A percentile compares a stretch with the other conserved stretches of the same genome.
Evolutionary conservation across 2,888 invertebrate species (phyloP).

Genomic region (Limenitis camilla): DNA sequence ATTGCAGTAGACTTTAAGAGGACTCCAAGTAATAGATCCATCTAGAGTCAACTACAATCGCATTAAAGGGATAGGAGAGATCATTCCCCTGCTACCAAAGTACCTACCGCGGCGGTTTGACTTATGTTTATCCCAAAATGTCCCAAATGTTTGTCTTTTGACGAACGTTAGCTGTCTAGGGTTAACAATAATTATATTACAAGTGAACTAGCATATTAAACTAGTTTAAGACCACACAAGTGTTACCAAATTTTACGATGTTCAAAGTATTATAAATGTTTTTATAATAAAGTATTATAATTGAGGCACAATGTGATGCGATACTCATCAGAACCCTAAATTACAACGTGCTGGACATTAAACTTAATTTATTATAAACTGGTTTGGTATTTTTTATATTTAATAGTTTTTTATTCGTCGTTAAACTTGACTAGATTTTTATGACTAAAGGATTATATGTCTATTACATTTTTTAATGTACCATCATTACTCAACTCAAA

Average conservation of each 20-base stretch:
- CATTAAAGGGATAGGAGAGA: too few species aligned
- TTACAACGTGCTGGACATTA: constrained; percentile 19
- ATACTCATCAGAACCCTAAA: constrained; percentile 18
- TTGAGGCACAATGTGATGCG: constrained; percentile 13
- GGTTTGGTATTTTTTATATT: constrained; percentile 5
- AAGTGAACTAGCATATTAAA: too few species aligned
- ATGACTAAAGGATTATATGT: neutral
- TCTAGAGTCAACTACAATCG: too few species aligned
- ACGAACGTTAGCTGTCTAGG: too few species aligned
- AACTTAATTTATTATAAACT: constrained; percentile 19
- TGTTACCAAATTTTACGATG: constrained; percentile 2
- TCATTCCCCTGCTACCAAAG: too few species aligned
- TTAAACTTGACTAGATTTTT: constrained; percentile 6
- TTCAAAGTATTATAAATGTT: constrained; percentile 1
- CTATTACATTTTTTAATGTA: neutral
- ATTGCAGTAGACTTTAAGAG: too few species aligned
- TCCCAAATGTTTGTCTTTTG: too few species aligned
- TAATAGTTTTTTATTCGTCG: constrained; percentile 4
- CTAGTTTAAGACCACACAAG: neutral
- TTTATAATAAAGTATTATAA: constrained; percentile 8
- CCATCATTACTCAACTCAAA: neutral
- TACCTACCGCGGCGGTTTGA: too few species aligned
- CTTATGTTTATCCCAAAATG: too few species aligned
- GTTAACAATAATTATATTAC: too few species aligned
- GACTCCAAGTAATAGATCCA: too few species aligned